Evolutionary conservation across 1,140 invertebrate species (phyloP).

Genomic region (Anoplolepis gracilipes): DNA sequence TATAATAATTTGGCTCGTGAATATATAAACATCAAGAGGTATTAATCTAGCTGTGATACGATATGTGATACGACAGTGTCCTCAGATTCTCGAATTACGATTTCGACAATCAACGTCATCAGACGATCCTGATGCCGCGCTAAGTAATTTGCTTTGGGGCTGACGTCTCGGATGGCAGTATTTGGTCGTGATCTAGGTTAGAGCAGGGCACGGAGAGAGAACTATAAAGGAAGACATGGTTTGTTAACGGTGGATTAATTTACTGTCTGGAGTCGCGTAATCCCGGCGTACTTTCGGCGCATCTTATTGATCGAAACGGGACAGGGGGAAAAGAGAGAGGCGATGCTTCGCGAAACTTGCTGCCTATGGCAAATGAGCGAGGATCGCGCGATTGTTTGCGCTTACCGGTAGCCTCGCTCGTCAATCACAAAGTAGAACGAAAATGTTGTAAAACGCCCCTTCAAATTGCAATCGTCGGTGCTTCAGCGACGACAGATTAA

Average conservation of each 20-base stretch:
- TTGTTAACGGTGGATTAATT: slow-evolving; percentile 69
- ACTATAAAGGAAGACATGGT: slow-evolving; percentile 61
- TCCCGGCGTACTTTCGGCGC: slow-evolving; percentile 57
- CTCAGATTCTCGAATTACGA: slow-evolving; percentile 57
- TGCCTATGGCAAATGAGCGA: not conserved
- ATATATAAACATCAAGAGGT: not conserved
- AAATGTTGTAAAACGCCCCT: slow-evolving; percentile 22
- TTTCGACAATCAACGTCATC: slow-evolving; percentile 53
- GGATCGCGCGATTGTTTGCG: slow-evolving; percentile 30
- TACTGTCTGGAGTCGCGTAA: slow-evolving; percentile 47
- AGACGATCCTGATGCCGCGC: slow-evolving; percentile 36
- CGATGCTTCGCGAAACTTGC: not conserved
- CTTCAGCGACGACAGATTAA: slow-evolving; percentile 3
- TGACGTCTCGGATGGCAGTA: slow-evolving; percentile 50
- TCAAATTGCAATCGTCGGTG: slow-evolving; percentile 15
- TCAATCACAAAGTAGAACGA: slow-evolving; percentile 19
- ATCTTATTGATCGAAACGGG: slow-evolving; percentile 49
- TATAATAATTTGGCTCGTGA: not conserved
- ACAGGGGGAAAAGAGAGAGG: not conserved
- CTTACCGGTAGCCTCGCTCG: not conserved
- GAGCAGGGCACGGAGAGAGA: not conserved
- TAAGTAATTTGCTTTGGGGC: slow-evolving; percentile 66
- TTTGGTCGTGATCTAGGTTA: slow-evolving; percentile 36
- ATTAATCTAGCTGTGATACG: slow-evolving; percentile 38
- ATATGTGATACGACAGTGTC: slow-evolving; percentile 46